A percentile compares a stretch with the other conserved stretches of the same genome.
Conservation (phyloP, 2,888 invertebrate genomes). For the Busseola fusca region DNA sequence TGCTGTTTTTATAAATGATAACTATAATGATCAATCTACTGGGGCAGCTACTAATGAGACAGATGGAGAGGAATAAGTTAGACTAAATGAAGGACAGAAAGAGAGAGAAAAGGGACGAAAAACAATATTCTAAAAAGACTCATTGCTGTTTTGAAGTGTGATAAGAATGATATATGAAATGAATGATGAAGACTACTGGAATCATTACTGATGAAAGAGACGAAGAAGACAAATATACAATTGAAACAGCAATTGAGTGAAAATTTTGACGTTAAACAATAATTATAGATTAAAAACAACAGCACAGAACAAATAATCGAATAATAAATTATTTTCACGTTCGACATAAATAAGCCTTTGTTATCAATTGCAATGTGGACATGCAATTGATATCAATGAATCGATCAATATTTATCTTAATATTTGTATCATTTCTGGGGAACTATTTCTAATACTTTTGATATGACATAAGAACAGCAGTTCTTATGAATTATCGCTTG, state of each 20-base stretch:
- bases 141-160: too few species aligned
- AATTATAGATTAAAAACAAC: constrained; percentile 3
- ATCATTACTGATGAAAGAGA: not conserved
- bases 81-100: not conserved
- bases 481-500: too few species aligned
- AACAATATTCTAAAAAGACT: not conserved
- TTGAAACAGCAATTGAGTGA: not conserved
- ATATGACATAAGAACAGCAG: constrained; percentile 43
- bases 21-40: not conserved
- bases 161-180: too few species aligned
- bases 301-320: constrained; percentile 1
- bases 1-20: not conserved
- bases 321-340: constrained; percentile 12
- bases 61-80: not conserved
- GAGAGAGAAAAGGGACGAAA: not conserved
- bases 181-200: not conserved
- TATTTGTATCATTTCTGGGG: constrained; percentile 27
- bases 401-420: constrained; percentile 48
- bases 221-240: not conserved
- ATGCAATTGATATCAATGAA: constrained; percentile 45
- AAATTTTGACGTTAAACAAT: not conserved
- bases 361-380: constrained; percentile 45
- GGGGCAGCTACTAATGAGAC: not conserved
- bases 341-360: constrained; percentile 1
- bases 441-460: constrained; percentile 41